These are phyloP conservation scores for Smutsia temminckii DNA, from an alignment of 2,797 vertebrate genomes.

Conservation along the genomic window DNA sequence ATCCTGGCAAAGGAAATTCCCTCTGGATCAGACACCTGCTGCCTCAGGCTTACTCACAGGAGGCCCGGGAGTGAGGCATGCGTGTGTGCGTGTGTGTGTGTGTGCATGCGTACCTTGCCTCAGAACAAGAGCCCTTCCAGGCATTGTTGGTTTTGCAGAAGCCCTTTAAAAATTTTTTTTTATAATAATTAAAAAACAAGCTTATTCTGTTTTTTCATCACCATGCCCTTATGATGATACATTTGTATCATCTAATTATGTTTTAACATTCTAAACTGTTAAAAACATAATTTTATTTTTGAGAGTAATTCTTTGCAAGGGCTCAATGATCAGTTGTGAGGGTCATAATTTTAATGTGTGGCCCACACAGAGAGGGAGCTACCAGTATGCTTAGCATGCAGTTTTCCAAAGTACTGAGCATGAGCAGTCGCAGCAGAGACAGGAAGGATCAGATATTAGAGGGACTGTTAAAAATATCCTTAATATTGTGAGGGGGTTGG, in stretches of 20 bases:
- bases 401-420: not conserved
- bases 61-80: not conserved
- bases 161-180: too few species aligned
- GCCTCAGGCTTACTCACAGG: not conserved
- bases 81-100: not conserved
- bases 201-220: not conserved
- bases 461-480: not conserved
- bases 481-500: not conserved
- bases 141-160: not conserved
- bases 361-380: not conserved
- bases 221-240: not conserved
- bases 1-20: not conserved
- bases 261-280: not conserved
- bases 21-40: not conserved
- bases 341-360: not conserved
- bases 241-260: not conserved
- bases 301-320: not conserved
- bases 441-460: not conserved
- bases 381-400: not conserved
- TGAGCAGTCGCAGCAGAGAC: not conserved
- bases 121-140: not conserved
- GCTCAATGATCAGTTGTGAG: not conserved
- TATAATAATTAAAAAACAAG: not conserved
- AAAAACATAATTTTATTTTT: constrained; percentile 12
- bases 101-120: not conserved